Evolutionary conservation across 30 jellyfish, hydroid and myxozoan species (phyloP), one percentile per base, ranked within the genome.

Genomic region (Hydractinia echinata): DNA sequence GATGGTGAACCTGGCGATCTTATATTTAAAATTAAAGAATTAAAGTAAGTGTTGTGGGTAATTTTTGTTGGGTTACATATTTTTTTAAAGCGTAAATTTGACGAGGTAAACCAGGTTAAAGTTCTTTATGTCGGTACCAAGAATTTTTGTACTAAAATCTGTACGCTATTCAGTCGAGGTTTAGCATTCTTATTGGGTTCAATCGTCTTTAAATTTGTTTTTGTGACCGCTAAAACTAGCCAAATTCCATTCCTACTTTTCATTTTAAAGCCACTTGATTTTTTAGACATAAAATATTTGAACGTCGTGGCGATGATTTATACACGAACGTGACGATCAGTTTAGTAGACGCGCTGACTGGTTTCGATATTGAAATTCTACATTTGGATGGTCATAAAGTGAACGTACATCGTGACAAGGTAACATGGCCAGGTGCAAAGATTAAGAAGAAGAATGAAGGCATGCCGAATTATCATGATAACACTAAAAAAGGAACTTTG

Each of bases 1-100:
- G 99, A 93, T 82, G 99, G 99, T 19, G 99, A 93, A 11, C 96
- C 96, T 7, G 99, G 99, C 13, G 99, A 93, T 70, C 64, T 93
- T 70, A 88, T 88, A 76, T 93, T 93, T 70, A 93, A 93, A 66
- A 93, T 93, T 30, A 71, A 81, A 60, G 99, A 88, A 30, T 66
- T 84, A 56, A 93, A 76, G 99, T 93, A 84, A 76, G 97, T 74
- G 10, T 1, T 49, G 67, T 20, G 30, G 54, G 18, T 61, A 8
- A 61, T 53, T 51, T 88, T 86, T 44, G 66, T 87, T 96, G 80
- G 95, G 87, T 81, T 71, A 86, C 8, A 68, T 50, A 62, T 93
- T 93, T n/a, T n/a, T n/a, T n/a, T n/a, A n/a, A n/a, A n/a, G n/a
- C n/a, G n/a, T n/a, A n/a, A n/a, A n/a, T n/a, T n/a, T n/a, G n/a